Evolutionary conservation across 2,888 invertebrate genomes (phyloP).

Genomic region (Papilio gigon): DNA sequence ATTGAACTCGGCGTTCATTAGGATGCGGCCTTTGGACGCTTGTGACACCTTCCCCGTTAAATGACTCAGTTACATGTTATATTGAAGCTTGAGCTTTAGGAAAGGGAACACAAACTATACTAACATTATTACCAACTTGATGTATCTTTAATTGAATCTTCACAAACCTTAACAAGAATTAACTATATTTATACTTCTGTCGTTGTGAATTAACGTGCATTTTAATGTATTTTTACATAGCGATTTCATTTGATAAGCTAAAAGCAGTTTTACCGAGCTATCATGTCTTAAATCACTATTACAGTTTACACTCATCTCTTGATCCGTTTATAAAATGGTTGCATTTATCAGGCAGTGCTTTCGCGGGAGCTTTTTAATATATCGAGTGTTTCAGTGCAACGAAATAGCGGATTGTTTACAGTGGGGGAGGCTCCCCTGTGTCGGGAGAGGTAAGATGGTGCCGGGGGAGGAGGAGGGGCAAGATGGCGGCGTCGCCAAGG

Average conservation of each 20-base stretch:
- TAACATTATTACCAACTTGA: too few species aligned
- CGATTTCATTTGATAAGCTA: constrained; percentile 24
- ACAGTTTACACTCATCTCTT: constrained; percentile 45
- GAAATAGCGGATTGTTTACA: constrained; percentile 80
- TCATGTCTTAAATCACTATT: constrained; percentile 29
- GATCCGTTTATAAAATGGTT: constrained; percentile 59
- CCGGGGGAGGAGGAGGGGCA: constrained; percentile 59
- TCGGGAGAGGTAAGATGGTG: constrained; percentile 55
- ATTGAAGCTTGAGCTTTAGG: neutral
- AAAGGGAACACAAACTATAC: neutral
- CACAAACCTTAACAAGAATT: too few species aligned
- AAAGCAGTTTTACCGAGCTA: constrained; percentile 21
- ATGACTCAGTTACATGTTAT: neutral
- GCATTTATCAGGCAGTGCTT: constrained; percentile 67
- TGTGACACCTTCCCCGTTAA: constrained; percentile 17
- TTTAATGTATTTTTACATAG: neutral
- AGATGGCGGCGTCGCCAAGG: constrained; percentile 80
- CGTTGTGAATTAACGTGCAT: too few species aligned
- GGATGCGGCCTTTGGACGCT: constrained; percentile 43
- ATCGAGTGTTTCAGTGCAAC: constrained; percentile 81
- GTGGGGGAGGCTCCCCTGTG: constrained; percentile 59
- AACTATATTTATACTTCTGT: too few species aligned
- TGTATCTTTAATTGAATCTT: too few species aligned
- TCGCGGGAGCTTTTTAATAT: constrained; percentile 76
- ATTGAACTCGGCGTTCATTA: constrained; percentile 62